A percentile compares a stretch with the other conserved stretches of the same genome.
phyloP scores from a whole-genome alignment of 2,113 vertebrate species.

The Arizona elegans region DNA sequence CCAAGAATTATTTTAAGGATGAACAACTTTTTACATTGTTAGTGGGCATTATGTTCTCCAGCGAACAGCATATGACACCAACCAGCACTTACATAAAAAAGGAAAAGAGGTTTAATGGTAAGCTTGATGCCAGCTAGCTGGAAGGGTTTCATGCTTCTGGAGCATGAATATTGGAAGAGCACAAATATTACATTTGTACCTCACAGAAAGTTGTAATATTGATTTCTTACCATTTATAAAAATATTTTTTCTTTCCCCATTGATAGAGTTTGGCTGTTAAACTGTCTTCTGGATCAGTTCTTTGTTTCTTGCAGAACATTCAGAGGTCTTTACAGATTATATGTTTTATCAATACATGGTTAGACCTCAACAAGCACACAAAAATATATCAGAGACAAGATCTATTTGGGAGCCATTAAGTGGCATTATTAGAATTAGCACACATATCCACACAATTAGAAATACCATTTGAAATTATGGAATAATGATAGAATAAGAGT shows the following conservation, averaged over 20 bases:
- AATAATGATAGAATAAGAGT: neutral
- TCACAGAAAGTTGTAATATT: neutral
- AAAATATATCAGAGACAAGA: neutral
- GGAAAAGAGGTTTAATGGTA: neutral
- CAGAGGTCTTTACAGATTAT: neutral
- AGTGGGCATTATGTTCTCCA: neutral
- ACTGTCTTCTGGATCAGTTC: neutral
- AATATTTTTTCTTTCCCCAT: neutral
- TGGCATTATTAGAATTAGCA: neutral
- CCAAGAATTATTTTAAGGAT: neutral
- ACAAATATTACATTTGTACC: neutral
- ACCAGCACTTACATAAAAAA: neutral
- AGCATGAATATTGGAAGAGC: neutral
- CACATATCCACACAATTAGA: neutral
- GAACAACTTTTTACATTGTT: neutral
- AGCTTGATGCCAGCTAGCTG: neutral
- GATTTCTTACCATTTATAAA: neutral
- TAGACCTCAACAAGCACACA: neutral
- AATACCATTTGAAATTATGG: neutral
- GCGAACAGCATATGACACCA: neutral
- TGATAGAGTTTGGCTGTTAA: neutral
- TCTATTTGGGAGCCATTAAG: neutral
- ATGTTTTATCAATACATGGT: neutral
- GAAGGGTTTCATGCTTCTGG: neutral
- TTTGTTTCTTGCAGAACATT: neutral